Conservation (phyloP, 2,888 invertebrate species). For the Incurvaria masculella region DNA sequence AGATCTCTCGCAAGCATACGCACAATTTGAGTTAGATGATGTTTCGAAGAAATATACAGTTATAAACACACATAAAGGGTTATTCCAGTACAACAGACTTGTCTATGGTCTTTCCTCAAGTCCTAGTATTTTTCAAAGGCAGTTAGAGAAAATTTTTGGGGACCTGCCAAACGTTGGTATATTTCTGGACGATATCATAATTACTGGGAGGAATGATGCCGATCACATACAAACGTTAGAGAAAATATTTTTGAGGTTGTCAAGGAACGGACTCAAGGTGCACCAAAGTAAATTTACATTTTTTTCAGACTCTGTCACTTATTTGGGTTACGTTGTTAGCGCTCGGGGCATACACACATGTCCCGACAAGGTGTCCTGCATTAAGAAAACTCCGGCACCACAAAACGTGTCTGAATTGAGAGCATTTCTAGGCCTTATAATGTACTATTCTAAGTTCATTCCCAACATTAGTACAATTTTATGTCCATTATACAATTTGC, state of each 20-base stretch:
- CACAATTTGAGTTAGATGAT: too few relatives aligned
- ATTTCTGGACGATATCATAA: conserved; percentile 2
- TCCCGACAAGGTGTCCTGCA: conserved; percentile 6
- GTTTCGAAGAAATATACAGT: conserved; percentile 2
- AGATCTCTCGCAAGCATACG: too few relatives aligned
- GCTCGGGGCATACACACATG: conserved; percentile 5
- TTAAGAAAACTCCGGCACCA: too few relatives aligned
- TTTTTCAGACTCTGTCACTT: conserved; percentile 6
- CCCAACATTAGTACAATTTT: too few relatives aligned
- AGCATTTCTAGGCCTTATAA: too few relatives aligned
- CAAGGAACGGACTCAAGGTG: conserved; percentile 3
- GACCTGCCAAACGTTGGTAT: not conserved
- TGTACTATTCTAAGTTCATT: too few relatives aligned
- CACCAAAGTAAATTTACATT: conserved; percentile 8
- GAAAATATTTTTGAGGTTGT: conserved; percentile 4
- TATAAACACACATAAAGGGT: conserved; percentile 9
- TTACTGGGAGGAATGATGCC: not conserved
- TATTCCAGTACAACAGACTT: conserved; percentile 9
- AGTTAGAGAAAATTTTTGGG: not conserved
- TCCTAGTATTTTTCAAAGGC: too few relatives aligned
- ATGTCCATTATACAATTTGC: too few relatives aligned
- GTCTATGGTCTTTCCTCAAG: conserved; percentile 6
- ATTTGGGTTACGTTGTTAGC: conserved; percentile 7
- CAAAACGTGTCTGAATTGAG: too few relatives aligned
- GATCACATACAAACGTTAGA: conserved; percentile 2